Conservation (phyloP, 2,797 vertebrate species). For the Microctenopoma lineatum region DNA sequence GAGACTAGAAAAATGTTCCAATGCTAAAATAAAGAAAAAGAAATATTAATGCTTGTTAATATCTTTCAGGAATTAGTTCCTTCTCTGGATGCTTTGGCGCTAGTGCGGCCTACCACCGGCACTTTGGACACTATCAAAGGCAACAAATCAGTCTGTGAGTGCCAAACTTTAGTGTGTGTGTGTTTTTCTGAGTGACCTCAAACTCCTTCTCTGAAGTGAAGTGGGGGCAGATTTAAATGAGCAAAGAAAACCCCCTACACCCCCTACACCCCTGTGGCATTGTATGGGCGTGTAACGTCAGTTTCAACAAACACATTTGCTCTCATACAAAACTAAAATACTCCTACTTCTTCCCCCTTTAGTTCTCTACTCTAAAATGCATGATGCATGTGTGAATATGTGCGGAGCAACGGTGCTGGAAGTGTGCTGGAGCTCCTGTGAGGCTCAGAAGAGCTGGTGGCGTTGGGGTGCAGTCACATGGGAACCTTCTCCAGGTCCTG, state of each 20-base stretch:
- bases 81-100: not conserved
- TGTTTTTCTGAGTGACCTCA: slow-evolving; percentile 75
- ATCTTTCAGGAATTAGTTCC: not conserved
- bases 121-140: slow-evolving; percentile 44
- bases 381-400: slow-evolving; percentile 31
- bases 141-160: slow-evolving; percentile 33
- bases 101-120: not conserved
- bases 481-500: slow-evolving; percentile 64
- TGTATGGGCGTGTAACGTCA: slow-evolving; percentile 26
- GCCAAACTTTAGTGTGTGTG: slow-evolving; percentile 66
- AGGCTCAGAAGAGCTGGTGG: slow-evolving; percentile 47
- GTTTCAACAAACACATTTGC: not conserved
- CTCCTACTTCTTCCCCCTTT: not conserved
- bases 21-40: not conserved
- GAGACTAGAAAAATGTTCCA: not conserved
- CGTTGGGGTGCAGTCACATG: slow-evolving; percentile 61
- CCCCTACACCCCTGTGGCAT: slow-evolving; percentile 15
- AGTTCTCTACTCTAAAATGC: not conserved
- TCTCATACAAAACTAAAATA: not conserved
- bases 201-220: slow-evolving; percentile 78
- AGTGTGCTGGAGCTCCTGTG: slow-evolving; percentile 54
- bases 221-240: slow-evolving; percentile 83
- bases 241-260: slow-evolving; percentile 66
- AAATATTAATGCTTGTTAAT: not conserved
- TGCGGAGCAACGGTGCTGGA: slow-evolving; percentile 25